Conservation (phyloP, 2,888 invertebrate species). For the Calameuta idolon region DNA sequence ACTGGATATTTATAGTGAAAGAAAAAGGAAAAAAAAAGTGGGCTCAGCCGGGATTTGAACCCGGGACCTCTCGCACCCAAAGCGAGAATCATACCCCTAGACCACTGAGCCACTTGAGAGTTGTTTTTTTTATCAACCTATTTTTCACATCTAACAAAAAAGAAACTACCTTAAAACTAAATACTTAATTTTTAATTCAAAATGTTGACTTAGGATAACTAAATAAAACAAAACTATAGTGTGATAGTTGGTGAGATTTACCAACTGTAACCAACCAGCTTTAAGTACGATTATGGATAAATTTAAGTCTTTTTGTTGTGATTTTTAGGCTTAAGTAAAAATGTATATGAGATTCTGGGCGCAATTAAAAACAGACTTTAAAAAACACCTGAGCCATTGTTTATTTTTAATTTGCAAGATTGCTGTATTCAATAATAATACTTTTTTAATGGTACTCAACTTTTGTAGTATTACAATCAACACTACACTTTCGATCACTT, state of each 20-base stretch:
- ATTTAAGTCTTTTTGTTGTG: too few species aligned
- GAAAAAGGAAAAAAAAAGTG: slow-evolving; percentile 39
- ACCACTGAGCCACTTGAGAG: slow-evolving; percentile 19
- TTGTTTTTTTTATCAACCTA: too few species aligned
- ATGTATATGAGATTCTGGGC: neutral
- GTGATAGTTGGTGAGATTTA: too few species aligned
- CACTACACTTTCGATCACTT: neutral
- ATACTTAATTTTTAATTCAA: too few species aligned
- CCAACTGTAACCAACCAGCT: too few species aligned
- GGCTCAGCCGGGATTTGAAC: slow-evolving; percentile 67
- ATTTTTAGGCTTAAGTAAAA: too few species aligned
- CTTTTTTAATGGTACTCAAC: neutral
- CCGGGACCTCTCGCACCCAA: slow-evolving; percentile 36
- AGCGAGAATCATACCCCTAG: slow-evolving; percentile 27
- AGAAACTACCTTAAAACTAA: too few species aligned
- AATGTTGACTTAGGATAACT: too few species aligned
- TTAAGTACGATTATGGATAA: too few species aligned
- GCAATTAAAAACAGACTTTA: neutral
- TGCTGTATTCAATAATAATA: neutral
- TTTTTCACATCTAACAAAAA: too few species aligned
- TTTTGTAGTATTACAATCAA: neutral
- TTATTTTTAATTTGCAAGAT: neutral
- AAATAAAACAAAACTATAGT: too few species aligned
- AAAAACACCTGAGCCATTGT: neutral
- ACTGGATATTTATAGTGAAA: neutral